Conservation (phyloP, 1,140 invertebrate genomes). For the Pemphigus obesinymphae region DNA sequence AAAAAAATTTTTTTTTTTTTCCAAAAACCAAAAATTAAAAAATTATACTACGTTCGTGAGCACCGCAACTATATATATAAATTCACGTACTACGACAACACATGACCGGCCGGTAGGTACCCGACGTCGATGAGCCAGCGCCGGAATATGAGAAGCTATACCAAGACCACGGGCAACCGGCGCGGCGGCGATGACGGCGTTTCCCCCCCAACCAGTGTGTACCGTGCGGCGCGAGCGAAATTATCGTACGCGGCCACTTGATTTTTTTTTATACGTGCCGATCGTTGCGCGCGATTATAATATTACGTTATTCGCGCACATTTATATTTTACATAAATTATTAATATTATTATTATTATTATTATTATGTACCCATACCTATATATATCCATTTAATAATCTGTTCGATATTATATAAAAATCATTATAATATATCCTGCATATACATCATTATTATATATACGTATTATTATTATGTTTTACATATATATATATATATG, state of each 20-base stretch:
- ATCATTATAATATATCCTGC: too few species aligned
- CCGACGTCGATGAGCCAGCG: conserved; percentile 40
- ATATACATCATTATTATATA: too few species aligned
- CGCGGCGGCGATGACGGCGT: conserved; percentile 19
- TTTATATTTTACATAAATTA: background rate
- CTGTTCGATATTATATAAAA: too few species aligned
- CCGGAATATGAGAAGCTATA: conserved; percentile 41
- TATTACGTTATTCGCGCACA: background rate
- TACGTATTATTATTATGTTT: too few species aligned
- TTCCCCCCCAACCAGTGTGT: conserved; percentile 25
- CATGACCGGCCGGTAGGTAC: conserved; percentile 39
- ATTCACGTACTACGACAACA: conserved; percentile 32
- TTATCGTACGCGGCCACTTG: background rate
- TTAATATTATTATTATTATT: too few species aligned
- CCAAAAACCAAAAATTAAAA: background rate
- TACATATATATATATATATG: too few species aligned
- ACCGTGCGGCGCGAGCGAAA: conserved; percentile 8
- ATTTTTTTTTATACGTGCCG: too few species aligned
- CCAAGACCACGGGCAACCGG: conserved; percentile 41
- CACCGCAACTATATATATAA: conserved; percentile 10
- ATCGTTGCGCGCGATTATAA: background rate
- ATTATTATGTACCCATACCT: too few species aligned
- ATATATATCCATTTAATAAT: too few species aligned
- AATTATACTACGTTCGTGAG: conserved; percentile 28
- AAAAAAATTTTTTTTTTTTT: conserved; percentile 1